A percentile compares a stretch with the other conserved stretches of the same genome.
phyloP scores from a whole-genome alignment of 2,888 invertebrate species.

The Lasioglossum oenotherae region DNA sequence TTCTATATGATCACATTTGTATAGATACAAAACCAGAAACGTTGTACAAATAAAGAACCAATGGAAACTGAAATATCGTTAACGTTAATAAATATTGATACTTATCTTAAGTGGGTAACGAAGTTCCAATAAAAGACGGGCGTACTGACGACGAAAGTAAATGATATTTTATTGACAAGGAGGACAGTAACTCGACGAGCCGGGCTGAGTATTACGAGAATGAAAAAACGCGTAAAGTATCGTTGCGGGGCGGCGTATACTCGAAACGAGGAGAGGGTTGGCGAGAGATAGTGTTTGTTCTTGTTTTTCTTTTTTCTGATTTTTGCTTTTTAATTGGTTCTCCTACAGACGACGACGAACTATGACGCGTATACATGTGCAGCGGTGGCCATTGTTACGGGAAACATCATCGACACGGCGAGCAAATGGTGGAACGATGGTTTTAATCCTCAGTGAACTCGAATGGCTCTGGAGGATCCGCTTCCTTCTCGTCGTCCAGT shows the following conservation, averaged over 20 bases:
- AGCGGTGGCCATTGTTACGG: slow-evolving; percentile 28
- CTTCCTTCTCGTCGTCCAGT: slow-evolving; percentile 97
- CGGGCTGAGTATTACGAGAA: slow-evolving; percentile 24
- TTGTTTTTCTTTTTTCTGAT: not conserved
- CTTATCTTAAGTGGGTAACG: not conserved
- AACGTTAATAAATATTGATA: not conserved
- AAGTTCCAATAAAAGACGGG: slow-evolving; percentile 27
- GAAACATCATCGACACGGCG: slow-evolving; percentile 11
- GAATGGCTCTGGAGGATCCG: slow-evolving; percentile 98
- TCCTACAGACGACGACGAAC: slow-evolving; percentile 11
- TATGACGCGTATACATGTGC: slow-evolving; percentile 27
- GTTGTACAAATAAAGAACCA: not conserved
- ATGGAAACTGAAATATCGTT: not conserved
- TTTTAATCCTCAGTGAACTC: slow-evolving; percentile 95
- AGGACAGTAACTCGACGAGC: slow-evolving; percentile 8
- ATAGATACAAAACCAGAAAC: not conserved
- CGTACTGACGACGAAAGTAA: slow-evolving; percentile 21
- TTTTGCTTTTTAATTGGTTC: not conserved
- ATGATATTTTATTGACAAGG: slow-evolving; percentile 52
- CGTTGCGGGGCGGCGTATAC: not conserved
- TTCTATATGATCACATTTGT: not conserved
- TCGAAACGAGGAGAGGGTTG: too few species aligned
- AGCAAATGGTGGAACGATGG: not conserved
- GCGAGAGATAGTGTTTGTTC: not conserved
- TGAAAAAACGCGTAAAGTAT: slow-evolving; percentile 15